Evolutionary conservation across 2,888 invertebrate species (phyloP).

Genomic region (Plebejus anna): DNA sequence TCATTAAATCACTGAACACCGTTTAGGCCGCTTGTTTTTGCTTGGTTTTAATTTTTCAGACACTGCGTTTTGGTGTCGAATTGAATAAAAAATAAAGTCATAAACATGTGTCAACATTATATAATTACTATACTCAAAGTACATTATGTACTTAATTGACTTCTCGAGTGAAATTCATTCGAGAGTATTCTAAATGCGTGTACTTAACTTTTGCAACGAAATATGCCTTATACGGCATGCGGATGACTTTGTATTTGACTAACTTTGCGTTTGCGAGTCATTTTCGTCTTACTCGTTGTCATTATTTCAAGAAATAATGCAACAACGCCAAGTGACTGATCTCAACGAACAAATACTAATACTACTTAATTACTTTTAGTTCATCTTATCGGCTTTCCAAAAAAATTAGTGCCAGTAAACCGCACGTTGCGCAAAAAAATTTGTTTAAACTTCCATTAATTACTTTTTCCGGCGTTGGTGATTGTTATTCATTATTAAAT

Average conservation of each 20-base stretch:
- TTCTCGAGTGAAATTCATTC: background rate
- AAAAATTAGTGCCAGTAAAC: background rate
- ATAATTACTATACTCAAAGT: background rate
- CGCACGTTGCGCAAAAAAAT: background rate
- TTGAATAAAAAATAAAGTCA: background rate
- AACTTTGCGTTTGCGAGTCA: background rate
- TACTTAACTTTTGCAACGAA: background rate
- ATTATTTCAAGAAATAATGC: constrained; percentile 14
- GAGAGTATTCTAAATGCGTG: background rate
- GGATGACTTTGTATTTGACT: background rate
- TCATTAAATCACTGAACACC: constrained; percentile 2
- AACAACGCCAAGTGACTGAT: constrained; percentile 20
- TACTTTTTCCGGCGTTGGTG: constrained; percentile 10
- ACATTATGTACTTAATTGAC: background rate
- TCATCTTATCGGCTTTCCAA: background rate
- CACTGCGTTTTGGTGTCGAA: background rate
- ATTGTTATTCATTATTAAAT: constrained; percentile 27
- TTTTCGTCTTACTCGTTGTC: background rate
- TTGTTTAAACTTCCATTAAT: background rate
- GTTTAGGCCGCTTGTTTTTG: background rate
- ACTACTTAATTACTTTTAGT: background rate
- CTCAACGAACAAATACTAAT: background rate
- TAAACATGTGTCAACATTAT: background rate
- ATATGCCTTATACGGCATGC: background rate
- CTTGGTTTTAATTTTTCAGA: background rate